Evolutionary conservation across 2,797 vertebrate genomes (phyloP).

Genomic region (Microchirus variegatus): DNA sequence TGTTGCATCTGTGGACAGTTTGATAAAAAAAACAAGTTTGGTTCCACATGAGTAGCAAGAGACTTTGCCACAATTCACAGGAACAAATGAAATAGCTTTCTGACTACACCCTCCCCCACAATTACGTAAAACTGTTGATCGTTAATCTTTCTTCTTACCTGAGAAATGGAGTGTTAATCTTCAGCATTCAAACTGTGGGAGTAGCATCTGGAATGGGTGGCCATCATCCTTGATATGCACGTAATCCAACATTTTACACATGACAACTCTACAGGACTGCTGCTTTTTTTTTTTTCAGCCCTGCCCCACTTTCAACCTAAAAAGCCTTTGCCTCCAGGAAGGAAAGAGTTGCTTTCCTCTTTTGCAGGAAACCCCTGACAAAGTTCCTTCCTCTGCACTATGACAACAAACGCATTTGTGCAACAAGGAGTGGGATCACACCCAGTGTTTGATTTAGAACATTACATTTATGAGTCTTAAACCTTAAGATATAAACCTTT

Average conservation of each 20-base stretch:
- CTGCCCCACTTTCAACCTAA: constrained; percentile 67
- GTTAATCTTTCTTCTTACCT: constrained; percentile 52
- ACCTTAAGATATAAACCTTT: too few relatives aligned
- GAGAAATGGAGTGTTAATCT: constrained; percentile 7
- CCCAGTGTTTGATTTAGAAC: constrained; percentile 82
- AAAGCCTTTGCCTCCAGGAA: constrained; percentile 80
- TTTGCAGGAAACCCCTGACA: constrained; percentile 83
- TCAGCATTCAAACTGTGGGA: constrained; percentile 2
- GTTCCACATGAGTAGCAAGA: too few relatives aligned
- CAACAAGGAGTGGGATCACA: constrained; percentile 75
- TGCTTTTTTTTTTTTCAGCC: constrained; percentile 47
- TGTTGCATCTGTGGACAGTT: too few relatives aligned
- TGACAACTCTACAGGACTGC: constrained; percentile 22
- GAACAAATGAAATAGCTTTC: not conserved
- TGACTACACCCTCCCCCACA: not conserved
- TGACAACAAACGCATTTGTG: constrained; percentile 77
- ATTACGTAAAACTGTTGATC: not conserved
- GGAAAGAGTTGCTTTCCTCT: constrained; percentile 79
- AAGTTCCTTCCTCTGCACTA: constrained; percentile 82
- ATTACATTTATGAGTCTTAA: constrained; percentile 18
- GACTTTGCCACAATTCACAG: too few relatives aligned
- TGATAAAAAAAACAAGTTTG: too few relatives aligned
- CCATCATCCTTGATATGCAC: constrained; percentile 1
- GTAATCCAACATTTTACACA: constrained; percentile 24
- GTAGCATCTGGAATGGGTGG: constrained; percentile 16